Evolutionary conservation across 1,140 invertebrate species (phyloP).

Genomic region (Zaprionus gabonicus): DNA sequence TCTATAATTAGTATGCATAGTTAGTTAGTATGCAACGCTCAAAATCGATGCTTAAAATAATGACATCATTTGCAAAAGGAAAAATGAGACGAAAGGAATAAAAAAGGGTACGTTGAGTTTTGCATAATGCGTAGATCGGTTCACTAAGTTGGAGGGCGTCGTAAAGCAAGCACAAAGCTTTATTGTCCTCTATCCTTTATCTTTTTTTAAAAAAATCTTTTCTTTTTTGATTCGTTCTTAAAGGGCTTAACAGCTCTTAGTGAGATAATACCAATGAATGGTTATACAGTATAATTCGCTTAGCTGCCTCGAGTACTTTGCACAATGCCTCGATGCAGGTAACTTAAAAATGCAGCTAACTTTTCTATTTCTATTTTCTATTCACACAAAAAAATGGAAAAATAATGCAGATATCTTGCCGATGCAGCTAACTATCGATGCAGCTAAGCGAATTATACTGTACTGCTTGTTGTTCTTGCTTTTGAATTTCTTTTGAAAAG

Average conservation of each 20-base stretch:
- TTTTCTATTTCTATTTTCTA: no score
- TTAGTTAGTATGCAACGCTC: neutral
- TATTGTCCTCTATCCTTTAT: neutral
- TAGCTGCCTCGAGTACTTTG: no score
- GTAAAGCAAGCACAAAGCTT: neutral
- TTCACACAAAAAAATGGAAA: no score
- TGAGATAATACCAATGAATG: neutral
- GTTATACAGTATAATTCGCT: no score
- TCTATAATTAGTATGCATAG: neutral
- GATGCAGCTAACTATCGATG: no score
- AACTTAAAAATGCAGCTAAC: no score
- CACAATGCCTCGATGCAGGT: no score
- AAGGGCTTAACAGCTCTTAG: neutral
- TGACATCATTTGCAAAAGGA: slow-evolving; percentile 14
- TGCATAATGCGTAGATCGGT: neutral
- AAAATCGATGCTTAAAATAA: neutral
- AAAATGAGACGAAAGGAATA: neutral
- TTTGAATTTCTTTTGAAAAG: neutral
- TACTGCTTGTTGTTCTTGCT: neutral
- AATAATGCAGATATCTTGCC: no score
- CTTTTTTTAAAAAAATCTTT: neutral
- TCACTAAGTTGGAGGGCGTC: neutral
- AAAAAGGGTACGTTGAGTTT: neutral
- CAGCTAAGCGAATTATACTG: no score
- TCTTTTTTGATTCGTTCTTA: neutral